phyloP scores from a whole-genome alignment of 1,140 invertebrate species.

The Brachionus manjavacas region DNA sequence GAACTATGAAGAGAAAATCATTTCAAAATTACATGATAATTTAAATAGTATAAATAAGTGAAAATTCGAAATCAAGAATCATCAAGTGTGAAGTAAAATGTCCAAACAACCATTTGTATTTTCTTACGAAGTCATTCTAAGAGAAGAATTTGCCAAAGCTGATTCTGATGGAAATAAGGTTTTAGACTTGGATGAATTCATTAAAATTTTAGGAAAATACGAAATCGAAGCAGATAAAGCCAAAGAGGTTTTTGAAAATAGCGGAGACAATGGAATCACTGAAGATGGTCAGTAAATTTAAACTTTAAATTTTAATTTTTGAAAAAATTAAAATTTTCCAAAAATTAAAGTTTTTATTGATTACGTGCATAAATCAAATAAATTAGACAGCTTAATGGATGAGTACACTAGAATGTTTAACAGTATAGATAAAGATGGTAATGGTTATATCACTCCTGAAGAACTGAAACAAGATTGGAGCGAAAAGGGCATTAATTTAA shows the following conservation, averaged over 20 bases:
- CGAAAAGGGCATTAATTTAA: background rate
- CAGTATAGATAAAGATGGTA: constrained; percentile 2
- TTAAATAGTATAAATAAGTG: background rate
- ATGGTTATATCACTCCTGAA: background rate
- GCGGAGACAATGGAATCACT: background rate
- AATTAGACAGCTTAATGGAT: background rate
- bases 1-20: background rate
- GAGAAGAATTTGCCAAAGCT: background rate
- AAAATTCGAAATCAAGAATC: background rate
- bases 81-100: background rate
- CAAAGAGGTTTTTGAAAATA: background rate
- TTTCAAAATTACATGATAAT: background rate
- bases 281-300: background rate
- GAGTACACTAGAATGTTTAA: constrained; percentile 19
- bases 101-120: background rate
- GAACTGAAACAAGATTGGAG: constrained; percentile 8
- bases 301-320: too few relatives aligned
- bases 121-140: background rate
- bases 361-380: background rate
- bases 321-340: background rate
- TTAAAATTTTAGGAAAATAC: background rate
- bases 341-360: background rate
- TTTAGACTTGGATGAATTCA: constrained; percentile 13
- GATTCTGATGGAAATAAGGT: background rate
- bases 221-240: background rate